Evolutionary conservation across 2,113 vertebrate species (phyloP).

Genomic region (Calonectris borealis): DNA sequence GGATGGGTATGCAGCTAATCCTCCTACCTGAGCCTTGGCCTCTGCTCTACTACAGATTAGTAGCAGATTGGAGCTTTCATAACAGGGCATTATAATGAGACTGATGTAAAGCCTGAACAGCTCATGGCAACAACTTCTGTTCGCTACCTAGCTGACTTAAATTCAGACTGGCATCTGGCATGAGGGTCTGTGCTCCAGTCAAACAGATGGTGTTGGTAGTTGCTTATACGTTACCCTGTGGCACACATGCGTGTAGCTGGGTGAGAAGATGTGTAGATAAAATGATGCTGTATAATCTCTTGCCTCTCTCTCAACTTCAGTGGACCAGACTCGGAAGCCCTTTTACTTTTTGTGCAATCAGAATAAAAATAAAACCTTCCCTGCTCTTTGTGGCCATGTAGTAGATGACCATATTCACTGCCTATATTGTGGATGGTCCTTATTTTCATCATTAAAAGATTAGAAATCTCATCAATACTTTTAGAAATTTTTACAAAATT

Average conservation of each 20-base stretch:
- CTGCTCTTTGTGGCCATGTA: not conserved
- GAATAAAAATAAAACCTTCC: not conserved
- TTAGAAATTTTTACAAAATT: not conserved
- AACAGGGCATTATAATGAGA: accelerated
- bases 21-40: not conserved
- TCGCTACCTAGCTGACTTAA: not conserved
- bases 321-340: not conserved
- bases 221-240: not conserved
- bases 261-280: not conserved
- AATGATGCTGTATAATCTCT: not conserved
- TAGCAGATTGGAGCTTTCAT: not conserved
- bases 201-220: not conserved
- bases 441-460: not conserved
- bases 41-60: not conserved
- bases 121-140: not conserved
- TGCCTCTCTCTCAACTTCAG: not conserved
- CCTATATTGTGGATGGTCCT: not conserved
- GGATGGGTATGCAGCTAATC: not conserved
- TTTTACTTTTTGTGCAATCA: not conserved
- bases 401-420: not conserved
- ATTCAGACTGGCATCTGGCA: not conserved
- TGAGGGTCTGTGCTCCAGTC: not conserved
- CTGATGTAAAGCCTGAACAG: not conserved
- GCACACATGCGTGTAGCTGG: not conserved
- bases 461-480: not conserved